A percentile compares a stretch with the other conserved stretches of the same genome.
Evolutionary conservation across 2,113 vertebrate species (phyloP).

Genomic region (Tragulus kanchil): DNA sequence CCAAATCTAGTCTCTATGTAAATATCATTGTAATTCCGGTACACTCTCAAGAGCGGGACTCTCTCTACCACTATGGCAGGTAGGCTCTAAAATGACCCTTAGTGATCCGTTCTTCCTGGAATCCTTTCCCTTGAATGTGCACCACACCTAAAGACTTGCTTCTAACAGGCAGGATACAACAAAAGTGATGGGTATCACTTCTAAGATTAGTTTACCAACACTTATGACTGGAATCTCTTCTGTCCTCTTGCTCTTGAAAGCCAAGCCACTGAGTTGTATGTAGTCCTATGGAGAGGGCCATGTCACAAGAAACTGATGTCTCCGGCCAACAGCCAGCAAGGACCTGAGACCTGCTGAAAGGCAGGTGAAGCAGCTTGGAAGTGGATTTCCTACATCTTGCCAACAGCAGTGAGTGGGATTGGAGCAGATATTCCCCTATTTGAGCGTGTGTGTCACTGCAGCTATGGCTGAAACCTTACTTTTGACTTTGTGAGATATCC

Average conservation of each 20-base stretch:
- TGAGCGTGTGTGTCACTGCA: constrained; percentile 40
- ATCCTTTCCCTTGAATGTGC: background rate
- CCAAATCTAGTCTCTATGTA: background rate
- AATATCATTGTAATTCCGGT: background rate
- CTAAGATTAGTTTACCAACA: background rate
- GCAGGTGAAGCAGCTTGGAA: constrained; percentile 8
- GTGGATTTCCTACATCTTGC: background rate
- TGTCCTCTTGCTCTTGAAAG: constrained; percentile 19
- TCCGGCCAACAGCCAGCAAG: background rate
- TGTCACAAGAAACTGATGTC: background rate
- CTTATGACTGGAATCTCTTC: background rate
- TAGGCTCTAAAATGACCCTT: background rate
- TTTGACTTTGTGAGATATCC: background rate
- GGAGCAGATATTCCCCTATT: background rate
- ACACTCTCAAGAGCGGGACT: no score
- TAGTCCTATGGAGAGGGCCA: background rate
- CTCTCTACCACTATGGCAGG: background rate
- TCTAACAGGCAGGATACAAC: background rate
- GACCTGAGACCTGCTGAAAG: constrained; percentile 12
- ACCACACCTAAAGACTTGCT: background rate
- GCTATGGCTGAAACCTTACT: constrained; percentile 38
- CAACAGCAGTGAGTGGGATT: constrained; percentile 12
- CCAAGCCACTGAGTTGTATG: background rate
- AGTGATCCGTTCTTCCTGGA: background rate
- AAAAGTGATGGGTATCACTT: background rate